Evolutionary conservation across 2,888 invertebrate species (phyloP).

Genomic region (Nematopogon swammerdamellus): DNA sequence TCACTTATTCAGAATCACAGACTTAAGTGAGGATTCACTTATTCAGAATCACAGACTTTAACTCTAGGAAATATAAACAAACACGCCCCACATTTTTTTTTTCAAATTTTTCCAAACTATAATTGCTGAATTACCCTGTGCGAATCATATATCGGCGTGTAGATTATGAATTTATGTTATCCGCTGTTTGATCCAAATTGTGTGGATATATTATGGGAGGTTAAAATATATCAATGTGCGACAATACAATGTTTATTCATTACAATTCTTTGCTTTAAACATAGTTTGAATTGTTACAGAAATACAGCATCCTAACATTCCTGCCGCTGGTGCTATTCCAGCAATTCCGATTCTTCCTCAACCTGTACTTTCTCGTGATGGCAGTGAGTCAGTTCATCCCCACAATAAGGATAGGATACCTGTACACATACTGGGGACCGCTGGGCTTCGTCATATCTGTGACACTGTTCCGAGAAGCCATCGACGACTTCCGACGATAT

Average conservation of each 20-base stretch:
- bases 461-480: constrained; percentile 93
- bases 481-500: constrained; percentile 92
- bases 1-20: too few species aligned
- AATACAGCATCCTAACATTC: constrained; percentile 92
- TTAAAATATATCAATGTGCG: constrained; percentile 7
- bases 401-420: constrained; percentile 92
- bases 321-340: constrained; percentile 92
- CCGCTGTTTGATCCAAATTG: constrained; percentile 5
- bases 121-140: too few species aligned
- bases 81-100: too few species aligned
- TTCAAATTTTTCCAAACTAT: too few species aligned
- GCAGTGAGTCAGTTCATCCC: constrained; percentile 98
- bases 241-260: constrained; percentile 4
- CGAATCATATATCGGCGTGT: too few species aligned
- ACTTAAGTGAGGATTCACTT: too few species aligned
- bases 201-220: constrained; percentile 6
- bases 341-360: constrained; percentile 98
- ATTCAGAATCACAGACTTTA: too few species aligned
- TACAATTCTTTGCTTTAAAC: constrained; percentile 1
- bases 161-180: background rate
- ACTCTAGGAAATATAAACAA: too few species aligned
- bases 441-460: constrained; percentile 95
- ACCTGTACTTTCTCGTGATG: constrained; percentile 97
- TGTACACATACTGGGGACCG: constrained; percentile 99
- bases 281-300: constrained; percentile 53